Evolutionary conservation across 2,888 invertebrate genomes (phyloP), one percentile per base, ranked within the genome.

Genomic region (Tupiocoris notatus): DNA sequence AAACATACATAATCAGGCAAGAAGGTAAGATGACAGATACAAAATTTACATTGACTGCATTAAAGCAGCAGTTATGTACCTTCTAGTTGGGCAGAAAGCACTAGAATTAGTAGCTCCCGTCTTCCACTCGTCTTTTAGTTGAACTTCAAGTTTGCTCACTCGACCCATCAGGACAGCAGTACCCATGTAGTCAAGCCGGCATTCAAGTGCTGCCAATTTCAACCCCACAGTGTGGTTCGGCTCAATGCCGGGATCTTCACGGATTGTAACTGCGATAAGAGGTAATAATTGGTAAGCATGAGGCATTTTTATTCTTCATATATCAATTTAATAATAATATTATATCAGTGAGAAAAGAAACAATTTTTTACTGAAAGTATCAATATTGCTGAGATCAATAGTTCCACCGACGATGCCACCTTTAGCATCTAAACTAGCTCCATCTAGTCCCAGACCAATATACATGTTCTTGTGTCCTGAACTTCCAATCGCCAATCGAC

Each of bases 371-470:
- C 91, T 88, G 83, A 91, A 93, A 0, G 94, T 94, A 83, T 94
- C 91, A 80, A 97, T 92, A 83, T 92, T 90, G 79, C 93, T 91
- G 57, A 98, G 89, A 83, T 96, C 93, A 82, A 98, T 94, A 81
- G 92, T 93, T 22, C 98, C 98, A 83, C 98, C 97, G 24, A 98
- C 97, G 82, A 98, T 98, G 80, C 98, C 98, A 74, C 96, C 96
- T 84, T 96, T 94, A 16, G 98, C 98, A 84, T 97, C 97, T 75
- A 99, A 88, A 81, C 93, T 91, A 0, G 97, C 96, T 24, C 94
- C 92, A 12, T 91, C 94, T 76, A 98, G 86, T 78, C 94, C 94
- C 57, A 96, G 88, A 64, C 94, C 92, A 77, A 96, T 91, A 84
- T 92, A 92, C 87, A 97, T 89, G 86, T 97, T 95, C 84, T 96